These are phyloP conservation scores for Symphodus melops DNA, from an alignment of 2,113 vertebrate species.

Conservation along the genomic window DNA sequence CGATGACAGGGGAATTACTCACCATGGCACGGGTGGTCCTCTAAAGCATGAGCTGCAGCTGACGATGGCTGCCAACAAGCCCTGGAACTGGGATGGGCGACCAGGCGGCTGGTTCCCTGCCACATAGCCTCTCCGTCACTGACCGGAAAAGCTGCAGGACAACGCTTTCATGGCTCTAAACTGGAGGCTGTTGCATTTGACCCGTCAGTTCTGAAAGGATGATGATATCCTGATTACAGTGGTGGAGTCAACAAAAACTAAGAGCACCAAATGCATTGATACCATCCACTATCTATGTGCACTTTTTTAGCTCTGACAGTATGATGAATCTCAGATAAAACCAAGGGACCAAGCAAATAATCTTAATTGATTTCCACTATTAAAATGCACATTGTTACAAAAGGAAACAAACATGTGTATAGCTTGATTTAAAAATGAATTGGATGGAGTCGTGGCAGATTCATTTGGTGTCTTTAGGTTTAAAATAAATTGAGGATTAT, in stretches of 20 bases:
- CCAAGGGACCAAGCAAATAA: too few species aligned
- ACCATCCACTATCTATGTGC: neutral
- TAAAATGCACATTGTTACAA: too few species aligned
- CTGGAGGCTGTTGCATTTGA: constrained; percentile 19
- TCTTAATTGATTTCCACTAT: too few species aligned
- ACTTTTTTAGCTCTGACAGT: neutral
- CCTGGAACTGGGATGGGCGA: constrained; percentile 56
- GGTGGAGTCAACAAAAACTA: neutral
- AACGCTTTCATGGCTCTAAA: constrained; percentile 40
- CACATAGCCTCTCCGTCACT: constrained; percentile 55
- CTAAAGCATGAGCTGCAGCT: constrained; percentile 48
- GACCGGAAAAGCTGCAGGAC: constrained; percentile 40
- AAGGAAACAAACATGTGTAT: too few species aligned
- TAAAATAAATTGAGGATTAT: too few species aligned
- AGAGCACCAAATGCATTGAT: neutral
- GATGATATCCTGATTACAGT: constrained; percentile 2
- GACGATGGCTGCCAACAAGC: constrained; percentile 68
- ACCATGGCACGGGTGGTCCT: constrained; percentile 73
- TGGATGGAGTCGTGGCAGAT: too few species aligned
- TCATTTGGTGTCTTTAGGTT: too few species aligned
- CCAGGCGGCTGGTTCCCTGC: constrained; percentile 52
- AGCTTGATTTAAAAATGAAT: too few species aligned
- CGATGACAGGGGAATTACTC: constrained; percentile 78
- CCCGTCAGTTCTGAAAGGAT: constrained; percentile 21
- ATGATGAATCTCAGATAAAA: neutral